These are phyloP conservation scores for Thunnus albacares DNA, from an alignment of 2,797 vertebrate genomes.

Conservation along the genomic window DNA sequence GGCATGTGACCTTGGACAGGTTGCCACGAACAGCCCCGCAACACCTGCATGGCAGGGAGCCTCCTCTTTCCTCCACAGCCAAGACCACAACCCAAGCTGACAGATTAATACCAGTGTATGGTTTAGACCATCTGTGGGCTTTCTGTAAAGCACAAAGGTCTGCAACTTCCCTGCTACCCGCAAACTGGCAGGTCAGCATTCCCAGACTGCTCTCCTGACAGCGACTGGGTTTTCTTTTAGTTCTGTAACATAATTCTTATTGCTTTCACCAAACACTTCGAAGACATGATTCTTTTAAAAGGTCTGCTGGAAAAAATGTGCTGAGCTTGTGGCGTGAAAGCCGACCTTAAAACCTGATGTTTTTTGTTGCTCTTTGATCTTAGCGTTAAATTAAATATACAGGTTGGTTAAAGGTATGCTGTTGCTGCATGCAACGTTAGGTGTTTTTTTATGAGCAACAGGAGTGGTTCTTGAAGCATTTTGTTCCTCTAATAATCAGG, in stretches of 20 bases:
- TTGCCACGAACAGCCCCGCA: conserved; percentile 64
- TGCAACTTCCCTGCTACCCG: conserved; percentile 51
- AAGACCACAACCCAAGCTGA: conserved; percentile 71
- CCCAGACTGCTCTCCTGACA: conserved; percentile 47
- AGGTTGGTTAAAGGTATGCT: conserved; percentile 16
- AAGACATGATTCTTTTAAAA: conserved; percentile 67
- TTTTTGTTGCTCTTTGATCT: conserved; percentile 42
- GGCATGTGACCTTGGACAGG: conserved; percentile 69
- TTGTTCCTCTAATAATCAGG: conserved; percentile 20
- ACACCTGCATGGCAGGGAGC: conserved; percentile 71
- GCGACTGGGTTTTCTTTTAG: conserved; percentile 50
- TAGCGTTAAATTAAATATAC: conserved; percentile 26
- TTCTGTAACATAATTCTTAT: conserved; percentile 61
- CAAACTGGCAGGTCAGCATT: conserved; percentile 72
- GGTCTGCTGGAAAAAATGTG: conserved; percentile 65
- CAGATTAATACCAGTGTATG: conserved; percentile 70
- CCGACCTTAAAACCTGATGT: conserved; percentile 38
- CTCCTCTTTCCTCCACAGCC: conserved; percentile 21
- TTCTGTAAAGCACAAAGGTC: conserved; percentile 56
- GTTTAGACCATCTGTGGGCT: conserved; percentile 75
- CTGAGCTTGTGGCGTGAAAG: conserved; percentile 48
- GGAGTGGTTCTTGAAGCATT: conserved; percentile 13
- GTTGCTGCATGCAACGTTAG: conserved; percentile 2
- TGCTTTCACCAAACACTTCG: conserved; percentile 33
- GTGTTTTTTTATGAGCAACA: not conserved